Evolutionary conservation across 2,888 invertebrate species (phyloP), one percentile per base, ranked within the genome.

Genomic region (Eristalinus sepulchralis): DNA sequence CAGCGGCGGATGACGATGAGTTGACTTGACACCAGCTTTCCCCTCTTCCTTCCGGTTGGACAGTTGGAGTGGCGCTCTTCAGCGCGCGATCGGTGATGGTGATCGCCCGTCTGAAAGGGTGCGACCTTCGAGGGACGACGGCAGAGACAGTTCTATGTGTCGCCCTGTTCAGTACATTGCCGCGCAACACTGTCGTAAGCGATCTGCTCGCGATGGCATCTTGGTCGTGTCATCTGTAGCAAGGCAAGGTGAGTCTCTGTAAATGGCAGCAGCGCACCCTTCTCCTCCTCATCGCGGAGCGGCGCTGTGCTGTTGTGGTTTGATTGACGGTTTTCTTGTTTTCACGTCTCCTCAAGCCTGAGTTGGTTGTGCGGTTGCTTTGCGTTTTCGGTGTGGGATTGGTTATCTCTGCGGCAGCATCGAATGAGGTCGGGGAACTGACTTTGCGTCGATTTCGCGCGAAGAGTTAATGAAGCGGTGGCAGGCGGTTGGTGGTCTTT

Each of bases 391-490:
- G 57, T 55, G 70, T 77, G 63, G 66, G 79, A 17, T 72, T 66
- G 76, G 59, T 77, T 67, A 68, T 68, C 47, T 67, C 62, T 36
- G n/a, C 47, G 81, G 80, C 80, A 55, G 39, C 64, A 68, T 57
- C 60, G 60, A 80, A 55, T 67, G 62, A 67, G 80, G 80, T 73
- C 67, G 80, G 66, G 39, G 73, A 73, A 67, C 73, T 62, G 79
- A 60, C 60, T 59, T 27, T 11, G 8, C 33, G 79, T 36, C 47
- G 64, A 24, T 53, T 34, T 63, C 39, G n/a, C 62, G 34, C 27
- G 27, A 27, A 27, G 27, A 27, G 27, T 27, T 27, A 27, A 27
- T 27, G 27, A 27, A 27, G 27, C 27, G 27, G 27, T 27, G 47
- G 17, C 8, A n/a, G 47, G 47, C 17, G 47, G 39, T 47, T 5